These are phyloP conservation scores for Macaca nemestrina DNA, from an alignment of 2,113 vertebrate genomes.

Conservation along the genomic window DNA sequence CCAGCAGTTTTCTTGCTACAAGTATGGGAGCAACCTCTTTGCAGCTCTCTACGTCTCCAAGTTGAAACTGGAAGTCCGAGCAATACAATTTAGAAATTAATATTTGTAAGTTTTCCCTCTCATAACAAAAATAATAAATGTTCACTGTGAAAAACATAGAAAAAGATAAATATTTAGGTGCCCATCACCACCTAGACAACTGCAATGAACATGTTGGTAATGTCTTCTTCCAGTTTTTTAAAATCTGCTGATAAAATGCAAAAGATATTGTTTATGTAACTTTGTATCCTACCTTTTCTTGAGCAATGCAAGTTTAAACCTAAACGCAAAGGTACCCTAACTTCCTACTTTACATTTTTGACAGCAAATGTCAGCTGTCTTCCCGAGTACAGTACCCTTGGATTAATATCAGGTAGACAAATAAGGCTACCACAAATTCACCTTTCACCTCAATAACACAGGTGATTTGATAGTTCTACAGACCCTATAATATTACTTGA, in stretches of 20 bases:
- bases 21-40: neutral
- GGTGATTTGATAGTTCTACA: constrained; percentile 14
- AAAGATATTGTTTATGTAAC: neutral
- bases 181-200: neutral
- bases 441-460: neutral
- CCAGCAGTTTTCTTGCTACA: neutral
- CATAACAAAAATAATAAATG: neutral
- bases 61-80: neutral
- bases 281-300: neutral
- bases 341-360: constrained; percentile 22
- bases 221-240: neutral
- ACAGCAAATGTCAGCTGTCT: constrained; percentile 12
- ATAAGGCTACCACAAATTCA: constrained; percentile 20
- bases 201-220: neutral
- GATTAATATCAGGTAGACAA: constrained; percentile 17
- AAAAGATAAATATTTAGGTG: neutral
- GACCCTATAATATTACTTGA: neutral
- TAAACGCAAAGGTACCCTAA: neutral
- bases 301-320: neutral
- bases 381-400: neutral
- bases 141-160: neutral
- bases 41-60: neutral
- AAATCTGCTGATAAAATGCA: constrained; percentile 9
- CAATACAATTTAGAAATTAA: neutral
- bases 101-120: neutral